These are phyloP conservation scores for Epizoanthus stellaris DNA, from an alignment of 92 coral and sea anemone species.

Conservation along the genomic window DNA sequence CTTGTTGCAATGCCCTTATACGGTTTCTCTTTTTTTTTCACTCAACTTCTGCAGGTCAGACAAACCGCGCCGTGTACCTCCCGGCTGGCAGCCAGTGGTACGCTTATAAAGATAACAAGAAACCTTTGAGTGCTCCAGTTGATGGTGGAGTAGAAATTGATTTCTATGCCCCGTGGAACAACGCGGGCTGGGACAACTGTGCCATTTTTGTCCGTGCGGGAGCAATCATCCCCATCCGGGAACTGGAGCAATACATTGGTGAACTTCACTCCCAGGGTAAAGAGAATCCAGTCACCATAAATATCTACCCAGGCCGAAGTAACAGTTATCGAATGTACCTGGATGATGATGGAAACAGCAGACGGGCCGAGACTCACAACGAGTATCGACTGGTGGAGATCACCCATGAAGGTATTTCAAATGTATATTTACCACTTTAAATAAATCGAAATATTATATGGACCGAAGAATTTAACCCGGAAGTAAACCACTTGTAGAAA, in stretches of 20 bases:
- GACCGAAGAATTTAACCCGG: too few relatives aligned
- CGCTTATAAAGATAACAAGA: constrained; percentile 67
- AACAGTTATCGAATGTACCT: constrained; percentile 62
- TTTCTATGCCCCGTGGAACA: constrained; percentile 83
- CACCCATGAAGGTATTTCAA: constrained; percentile 63
- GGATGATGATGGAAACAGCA: constrained; percentile 75
- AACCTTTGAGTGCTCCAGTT: constrained; percentile 60
- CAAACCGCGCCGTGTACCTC: constrained; percentile 78
- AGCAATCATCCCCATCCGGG: constrained; percentile 78
- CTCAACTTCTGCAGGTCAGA: constrained; percentile 42
- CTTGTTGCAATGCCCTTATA: too few relatives aligned
- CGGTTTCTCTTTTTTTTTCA: too few relatives aligned
- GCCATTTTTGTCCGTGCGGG: constrained; percentile 82
- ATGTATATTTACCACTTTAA: too few relatives aligned
- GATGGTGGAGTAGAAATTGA: constrained; percentile 80
- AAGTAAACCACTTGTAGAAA: too few relatives aligned
- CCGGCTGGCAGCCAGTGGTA: constrained; percentile 79
- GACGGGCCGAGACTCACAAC: constrained; percentile 59
- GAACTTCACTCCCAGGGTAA: constrained; percentile 74
- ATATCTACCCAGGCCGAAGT: constrained; percentile 76
- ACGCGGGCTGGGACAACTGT: constrained; percentile 69
- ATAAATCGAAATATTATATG: too few relatives aligned
- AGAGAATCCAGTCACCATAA: constrained; percentile 70
- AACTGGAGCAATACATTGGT: constrained; percentile 81
- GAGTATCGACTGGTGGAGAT: constrained; percentile 69